phyloP scores from a whole-genome alignment of 2,113 vertebrate genomes.

The Crypturellus undulatus region DNA sequence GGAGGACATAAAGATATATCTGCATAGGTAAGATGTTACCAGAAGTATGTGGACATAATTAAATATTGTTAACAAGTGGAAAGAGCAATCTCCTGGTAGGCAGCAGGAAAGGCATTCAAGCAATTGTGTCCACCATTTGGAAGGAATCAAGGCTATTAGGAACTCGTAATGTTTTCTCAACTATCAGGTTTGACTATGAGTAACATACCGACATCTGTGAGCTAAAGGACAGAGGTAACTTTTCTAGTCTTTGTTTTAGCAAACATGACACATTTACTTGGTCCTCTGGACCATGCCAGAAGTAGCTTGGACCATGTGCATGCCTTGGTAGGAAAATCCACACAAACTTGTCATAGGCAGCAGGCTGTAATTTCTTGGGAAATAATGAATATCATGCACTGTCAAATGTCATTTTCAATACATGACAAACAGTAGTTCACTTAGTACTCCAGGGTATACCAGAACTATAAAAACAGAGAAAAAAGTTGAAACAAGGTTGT shows the following conservation, averaged over 20 bases:
- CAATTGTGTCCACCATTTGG: not conserved
- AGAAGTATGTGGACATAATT: not conserved
- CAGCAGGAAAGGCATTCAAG: not conserved
- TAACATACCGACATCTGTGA: not conserved
- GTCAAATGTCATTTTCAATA: constrained; percentile 2
- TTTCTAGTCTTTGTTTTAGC: not conserved
- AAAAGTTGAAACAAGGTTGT: not conserved
- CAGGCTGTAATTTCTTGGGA: not conserved
- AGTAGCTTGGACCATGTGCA: not conserved
- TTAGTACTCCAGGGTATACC: not conserved
- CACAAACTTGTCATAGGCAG: not conserved
- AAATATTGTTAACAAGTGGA: not conserved
- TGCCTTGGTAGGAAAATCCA: not conserved
- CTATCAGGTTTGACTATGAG: not conserved
- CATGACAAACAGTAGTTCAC: constrained; percentile 1
- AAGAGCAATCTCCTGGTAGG: not conserved
- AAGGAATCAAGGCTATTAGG: not conserved
- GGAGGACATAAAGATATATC: not conserved
- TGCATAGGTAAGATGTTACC: not conserved
- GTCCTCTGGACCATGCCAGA: not conserved
- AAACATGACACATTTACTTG: not conserved
- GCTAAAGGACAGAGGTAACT: not conserved
- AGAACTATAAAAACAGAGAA: not conserved
- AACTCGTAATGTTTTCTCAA: not conserved
- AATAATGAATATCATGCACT: not conserved